Percentiles rank a stretch among this genome's conserved stretches.
Conservation (phyloP, 2,888 invertebrate species). For the Zygogramma bicolorata region DNA sequence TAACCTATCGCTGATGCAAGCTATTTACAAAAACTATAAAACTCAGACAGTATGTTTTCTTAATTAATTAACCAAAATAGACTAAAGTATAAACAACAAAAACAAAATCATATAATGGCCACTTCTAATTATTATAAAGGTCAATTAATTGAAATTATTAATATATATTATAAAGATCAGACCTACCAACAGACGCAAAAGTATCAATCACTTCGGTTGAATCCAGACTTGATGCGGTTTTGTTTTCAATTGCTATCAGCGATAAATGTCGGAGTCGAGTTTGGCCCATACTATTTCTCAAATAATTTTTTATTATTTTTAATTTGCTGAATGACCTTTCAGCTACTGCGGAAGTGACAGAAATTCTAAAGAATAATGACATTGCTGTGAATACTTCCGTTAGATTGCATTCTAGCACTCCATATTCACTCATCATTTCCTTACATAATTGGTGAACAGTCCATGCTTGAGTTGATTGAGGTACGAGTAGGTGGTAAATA, state of each 20-base stretch:
- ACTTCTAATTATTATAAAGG: no score
- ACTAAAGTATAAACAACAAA: no score
- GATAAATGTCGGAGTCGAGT: not conserved
- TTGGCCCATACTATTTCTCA: not conserved
- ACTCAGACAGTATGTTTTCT: no score
- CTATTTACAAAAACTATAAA: no score
- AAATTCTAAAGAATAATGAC: constrained; percentile 11
- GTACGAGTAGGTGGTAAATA: constrained; percentile 12
- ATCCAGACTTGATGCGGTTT: no score
- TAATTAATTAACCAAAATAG: no score
- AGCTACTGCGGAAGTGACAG: not conserved
- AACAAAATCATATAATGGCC: no score
- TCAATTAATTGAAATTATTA: no score
- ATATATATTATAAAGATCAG: not conserved
- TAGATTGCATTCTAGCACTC: constrained; percentile 16
- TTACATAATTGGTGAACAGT: constrained; percentile 20
- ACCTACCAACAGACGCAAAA: not conserved
- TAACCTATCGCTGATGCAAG: no score
- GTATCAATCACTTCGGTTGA: no score
- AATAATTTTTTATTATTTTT: not conserved
- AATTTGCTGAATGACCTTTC: no score
- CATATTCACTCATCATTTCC: constrained; percentile 16
- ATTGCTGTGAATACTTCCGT: constrained; percentile 20
- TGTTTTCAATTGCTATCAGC: no score
- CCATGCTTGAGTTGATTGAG: constrained; percentile 7